phyloP scores from a whole-genome alignment of 2,888 invertebrate species.

The Drosophila fungiperda region DNA sequence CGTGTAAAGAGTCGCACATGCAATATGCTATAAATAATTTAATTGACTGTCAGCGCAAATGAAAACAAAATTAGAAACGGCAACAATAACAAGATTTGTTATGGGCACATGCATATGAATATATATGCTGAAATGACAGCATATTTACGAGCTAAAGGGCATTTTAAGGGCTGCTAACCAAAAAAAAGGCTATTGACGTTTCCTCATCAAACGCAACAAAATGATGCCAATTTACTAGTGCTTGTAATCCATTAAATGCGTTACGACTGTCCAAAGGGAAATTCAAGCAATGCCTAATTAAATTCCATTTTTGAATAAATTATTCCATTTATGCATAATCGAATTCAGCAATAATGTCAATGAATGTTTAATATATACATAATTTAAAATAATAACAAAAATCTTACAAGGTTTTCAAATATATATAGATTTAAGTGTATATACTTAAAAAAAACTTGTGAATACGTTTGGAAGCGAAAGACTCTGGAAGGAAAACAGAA shows the following conservation, averaged over 20 bases:
- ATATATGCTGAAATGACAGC: conserved; percentile 35
- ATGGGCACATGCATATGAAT: conserved; percentile 34
- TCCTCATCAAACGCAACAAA: conserved; percentile 32
- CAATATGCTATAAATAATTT: conserved; percentile 66
- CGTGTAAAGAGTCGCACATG: conserved; percentile 35
- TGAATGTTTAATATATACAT: neutral
- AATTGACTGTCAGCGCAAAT: conserved; percentile 66
- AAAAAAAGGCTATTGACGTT: conserved; percentile 41
- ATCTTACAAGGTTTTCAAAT: neutral
- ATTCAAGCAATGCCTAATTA: conserved; percentile 62
- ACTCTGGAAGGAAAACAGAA: neutral
- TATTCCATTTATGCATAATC: conserved; percentile 49
- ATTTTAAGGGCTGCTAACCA: conserved; percentile 45
- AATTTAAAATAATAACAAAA: neutral
- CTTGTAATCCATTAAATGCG: conserved; percentile 27
- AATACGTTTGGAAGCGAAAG: neutral
- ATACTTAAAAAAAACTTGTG: neutral
- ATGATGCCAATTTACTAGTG: conserved; percentile 24
- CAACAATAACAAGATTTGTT: conserved; percentile 19
- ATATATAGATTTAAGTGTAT: neutral
- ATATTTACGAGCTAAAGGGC: conserved; percentile 61
- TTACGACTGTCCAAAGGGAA: conserved; percentile 24
- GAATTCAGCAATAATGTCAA: conserved; percentile 10
- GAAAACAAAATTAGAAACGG: conserved; percentile 29
- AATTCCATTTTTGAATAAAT: conserved; percentile 58